phyloP scores from a whole-genome alignment of 2,888 invertebrate species.

The Mylabris sibirica region DNA sequence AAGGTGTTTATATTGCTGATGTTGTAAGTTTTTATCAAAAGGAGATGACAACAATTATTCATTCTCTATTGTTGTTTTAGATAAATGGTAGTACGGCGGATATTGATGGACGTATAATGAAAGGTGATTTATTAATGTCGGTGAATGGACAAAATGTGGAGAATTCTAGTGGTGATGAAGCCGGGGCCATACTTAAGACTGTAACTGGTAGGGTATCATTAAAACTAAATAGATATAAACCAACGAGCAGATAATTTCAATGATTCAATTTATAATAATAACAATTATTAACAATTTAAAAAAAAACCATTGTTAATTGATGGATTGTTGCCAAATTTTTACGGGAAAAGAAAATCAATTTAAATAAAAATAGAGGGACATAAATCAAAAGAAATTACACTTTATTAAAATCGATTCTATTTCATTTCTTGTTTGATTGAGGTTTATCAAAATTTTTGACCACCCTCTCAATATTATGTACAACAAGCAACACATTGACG shows the following conservation, averaged over 20 bases:
- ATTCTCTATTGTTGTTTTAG: constrained; percentile 61
- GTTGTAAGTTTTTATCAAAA: constrained; percentile 72
- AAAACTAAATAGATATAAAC: constrained; percentile 87
- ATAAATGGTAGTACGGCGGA: constrained; percentile 88
- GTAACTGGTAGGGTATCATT: constrained; percentile 82
- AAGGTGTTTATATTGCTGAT: constrained; percentile 91
- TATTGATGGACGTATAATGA: constrained; percentile 86
- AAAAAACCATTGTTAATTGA: constrained; percentile 9
- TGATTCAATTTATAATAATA: neutral
- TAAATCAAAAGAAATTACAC: neutral
- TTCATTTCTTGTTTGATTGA: constrained; percentile 19
- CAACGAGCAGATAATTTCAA: constrained; percentile 58
- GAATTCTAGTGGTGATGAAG: constrained; percentile 80
- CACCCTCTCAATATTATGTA: neutral
- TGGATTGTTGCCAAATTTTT: constrained; percentile 4
- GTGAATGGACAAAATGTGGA: constrained; percentile 89
- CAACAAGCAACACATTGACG: constrained; percentile 30
- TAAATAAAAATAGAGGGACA: neutral
- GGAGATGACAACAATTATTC: constrained; percentile 5
- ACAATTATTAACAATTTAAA: neutral
- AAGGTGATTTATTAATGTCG: constrained; percentile 88
- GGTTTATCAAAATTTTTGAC: neutral
- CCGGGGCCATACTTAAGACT: constrained; percentile 89
- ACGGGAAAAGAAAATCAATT: neutral
- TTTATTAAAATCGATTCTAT: neutral